Percentiles rank a stretch among this genome's conserved stretches.
Evolutionary conservation across 2,888 invertebrate genomes (phyloP).

Genomic region (Apantesis nais): DNA sequence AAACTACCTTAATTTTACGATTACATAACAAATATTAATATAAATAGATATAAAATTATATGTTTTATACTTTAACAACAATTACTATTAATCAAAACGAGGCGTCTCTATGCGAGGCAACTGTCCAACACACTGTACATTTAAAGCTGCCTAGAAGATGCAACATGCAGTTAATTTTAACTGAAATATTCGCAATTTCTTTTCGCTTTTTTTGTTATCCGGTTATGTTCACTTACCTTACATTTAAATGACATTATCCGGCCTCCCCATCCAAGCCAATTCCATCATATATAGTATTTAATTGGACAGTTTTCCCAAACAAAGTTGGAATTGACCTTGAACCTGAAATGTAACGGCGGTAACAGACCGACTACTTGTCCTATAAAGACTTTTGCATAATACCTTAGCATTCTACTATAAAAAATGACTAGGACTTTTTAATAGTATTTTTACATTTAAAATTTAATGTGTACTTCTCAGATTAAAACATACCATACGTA

Average conservation of each 20-base stretch:
- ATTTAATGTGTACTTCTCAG: too few species aligned
- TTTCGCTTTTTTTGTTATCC: neutral
- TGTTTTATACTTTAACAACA: too few species aligned
- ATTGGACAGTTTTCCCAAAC: neutral
- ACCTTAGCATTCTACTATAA: too few species aligned
- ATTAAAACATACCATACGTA: neutral
- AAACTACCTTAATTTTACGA: too few species aligned
- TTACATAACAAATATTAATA: too few species aligned
- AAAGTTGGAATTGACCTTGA: slow-evolving; percentile 2
- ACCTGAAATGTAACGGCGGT: slow-evolving; percentile 7
- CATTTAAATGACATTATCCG: slow-evolving; percentile 34
- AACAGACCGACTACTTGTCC: slow-evolving; percentile 11
- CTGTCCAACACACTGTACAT: neutral
- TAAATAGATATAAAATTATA: too few species aligned
- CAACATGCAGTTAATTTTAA: neutral
- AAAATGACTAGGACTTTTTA: neutral
- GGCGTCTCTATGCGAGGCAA: too few species aligned
- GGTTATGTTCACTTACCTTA: neutral
- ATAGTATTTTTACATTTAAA: neutral
- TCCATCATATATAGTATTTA: slow-evolving; percentile 1
- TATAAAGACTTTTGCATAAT: neutral
- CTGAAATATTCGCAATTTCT: neutral
- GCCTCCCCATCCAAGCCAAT: slow-evolving; percentile 19
- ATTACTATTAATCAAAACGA: too few species aligned
- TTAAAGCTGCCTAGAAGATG: neutral